Conservation (phyloP, 2,888 invertebrate species). For the Tinea pellionella region DNA sequence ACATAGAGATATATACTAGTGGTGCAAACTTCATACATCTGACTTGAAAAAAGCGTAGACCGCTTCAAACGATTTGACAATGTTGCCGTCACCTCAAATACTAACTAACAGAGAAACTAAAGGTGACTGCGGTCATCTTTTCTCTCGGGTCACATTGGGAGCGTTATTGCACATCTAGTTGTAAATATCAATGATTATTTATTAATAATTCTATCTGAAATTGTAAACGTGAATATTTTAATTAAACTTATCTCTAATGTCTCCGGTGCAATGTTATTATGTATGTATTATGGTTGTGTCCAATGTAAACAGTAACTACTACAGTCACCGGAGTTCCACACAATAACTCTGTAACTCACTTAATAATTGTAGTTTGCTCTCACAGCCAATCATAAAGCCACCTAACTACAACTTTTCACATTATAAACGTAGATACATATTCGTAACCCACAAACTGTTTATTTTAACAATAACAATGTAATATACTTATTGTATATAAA, state of each 20-base stretch:
- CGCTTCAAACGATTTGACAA: too few relatives aligned
- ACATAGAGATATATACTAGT: too few relatives aligned
- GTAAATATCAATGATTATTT: too few relatives aligned
- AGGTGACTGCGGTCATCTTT: too few relatives aligned
- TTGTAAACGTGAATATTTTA: neutral
- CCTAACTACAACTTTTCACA: neutral
- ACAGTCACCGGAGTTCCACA: neutral
- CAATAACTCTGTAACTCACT: neutral
- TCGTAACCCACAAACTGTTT: neutral
- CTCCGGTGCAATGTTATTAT: neutral
- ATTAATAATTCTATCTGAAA: too few relatives aligned
- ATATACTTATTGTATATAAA: neutral
- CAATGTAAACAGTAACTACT: neutral
- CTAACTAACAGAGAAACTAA: too few relatives aligned
- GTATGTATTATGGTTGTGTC: neutral
- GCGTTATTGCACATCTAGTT: too few relatives aligned
- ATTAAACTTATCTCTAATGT: neutral
- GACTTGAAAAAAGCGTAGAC: too few relatives aligned
- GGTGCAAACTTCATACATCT: too few relatives aligned
- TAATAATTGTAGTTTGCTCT: constrained; percentile 6
- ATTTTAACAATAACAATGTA: neutral
- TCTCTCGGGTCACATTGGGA: too few relatives aligned
- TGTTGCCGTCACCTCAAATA: too few relatives aligned
- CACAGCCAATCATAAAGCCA: constrained; percentile 2
- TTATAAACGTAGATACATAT: neutral